These are phyloP conservation scores for Protula sp. DNA, from an alignment of 2,888 invertebrate species.

Conservation along the genomic window DNA sequence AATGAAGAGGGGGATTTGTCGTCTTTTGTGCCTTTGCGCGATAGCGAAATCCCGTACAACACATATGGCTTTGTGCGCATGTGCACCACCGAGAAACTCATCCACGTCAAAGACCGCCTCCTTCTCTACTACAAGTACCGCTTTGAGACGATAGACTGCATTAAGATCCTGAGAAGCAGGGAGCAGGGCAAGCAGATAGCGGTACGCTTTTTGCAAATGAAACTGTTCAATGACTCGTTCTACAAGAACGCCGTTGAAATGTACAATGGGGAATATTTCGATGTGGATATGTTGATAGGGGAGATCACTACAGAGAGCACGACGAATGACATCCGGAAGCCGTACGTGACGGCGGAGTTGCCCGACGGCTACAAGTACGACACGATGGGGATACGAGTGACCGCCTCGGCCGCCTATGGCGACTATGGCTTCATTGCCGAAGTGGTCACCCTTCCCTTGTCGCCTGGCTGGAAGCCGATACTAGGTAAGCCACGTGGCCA, in stretches of 20 bases:
- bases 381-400: slow-evolving; percentile 74
- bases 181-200: slow-evolving; percentile 82
- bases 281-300: slow-evolving; percentile 50
- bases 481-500: slow-evolving; percentile 35
- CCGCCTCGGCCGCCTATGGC: slow-evolving; percentile 90
- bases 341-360: slow-evolving; percentile 30
- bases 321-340: neutral
- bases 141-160: slow-evolving; percentile 91
- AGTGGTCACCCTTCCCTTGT: slow-evolving; percentile 78
- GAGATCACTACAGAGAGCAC: neutral
- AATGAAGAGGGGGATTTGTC: slow-evolving; percentile 71
- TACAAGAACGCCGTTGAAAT: slow-evolving; percentile 71
- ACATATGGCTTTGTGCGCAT: slow-evolving; percentile 92
- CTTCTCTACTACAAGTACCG: slow-evolving; percentile 95
- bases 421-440: slow-evolving; percentile 93
- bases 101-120: slow-evolving; percentile 82
- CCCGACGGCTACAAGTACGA: slow-evolving; percentile 15
- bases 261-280: slow-evolving; percentile 89
- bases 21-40: slow-evolving; percentile 79
- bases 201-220: slow-evolving; percentile 59
- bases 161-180: slow-evolving; percentile 88
- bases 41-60: slow-evolving; percentile 69
- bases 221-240: slow-evolving; percentile 55
- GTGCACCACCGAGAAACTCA: slow-evolving; percentile 89
- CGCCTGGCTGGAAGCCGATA: slow-evolving; percentile 37